Evolutionary conservation across 2,888 invertebrate genomes (phyloP), one percentile per base, ranked within the genome.

Genomic region (Eumacrocentrus americanus): DNA sequence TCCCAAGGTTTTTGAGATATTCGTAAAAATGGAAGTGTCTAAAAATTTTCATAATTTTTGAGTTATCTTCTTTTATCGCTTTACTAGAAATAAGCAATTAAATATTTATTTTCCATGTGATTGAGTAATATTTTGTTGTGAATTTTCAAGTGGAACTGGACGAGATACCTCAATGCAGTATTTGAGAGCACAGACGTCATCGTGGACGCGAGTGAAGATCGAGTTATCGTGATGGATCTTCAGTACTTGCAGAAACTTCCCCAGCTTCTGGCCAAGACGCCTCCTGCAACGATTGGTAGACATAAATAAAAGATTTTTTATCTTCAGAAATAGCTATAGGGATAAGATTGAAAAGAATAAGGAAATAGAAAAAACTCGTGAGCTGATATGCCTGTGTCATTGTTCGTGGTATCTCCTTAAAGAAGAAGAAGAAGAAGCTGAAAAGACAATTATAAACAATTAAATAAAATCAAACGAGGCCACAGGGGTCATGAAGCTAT

Each of bases 221-320:
- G 85, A 16, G 83, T 87, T 58, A 87, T 90, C 60, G 84, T 90
- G 12, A 84, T 87, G 82, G 89, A 90, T 80, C 78, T 88, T 69
- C 84, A 86, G 0, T 90, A 88, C 74, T 80, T 89, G 64, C 86
- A 87, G 75, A 85, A 86, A 71, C 79, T 90, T 42, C 80, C 87
- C 0, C 71, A 81, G 1, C 73, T 89, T 46, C 75, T 90, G 23
- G 77, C 82, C 0, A 81, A 80, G 6, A 87, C 87, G 2, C 81
- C 85, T 9, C 82, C 84, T 0, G 74, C 84, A 11, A 81, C 84
- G 6, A 73, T 89, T 66, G 88, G 89, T 88, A 76, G 16, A 4
- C 11, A 44, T 7, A 25, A 46, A 56, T 35, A 3, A 23, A 20
- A 23, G 4, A 7, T 47, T 37, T 47, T 12, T 40, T 12, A 51